phyloP scores from a whole-genome alignment of 1,140 invertebrate species.

The Matsumurasca onukii region DNA sequence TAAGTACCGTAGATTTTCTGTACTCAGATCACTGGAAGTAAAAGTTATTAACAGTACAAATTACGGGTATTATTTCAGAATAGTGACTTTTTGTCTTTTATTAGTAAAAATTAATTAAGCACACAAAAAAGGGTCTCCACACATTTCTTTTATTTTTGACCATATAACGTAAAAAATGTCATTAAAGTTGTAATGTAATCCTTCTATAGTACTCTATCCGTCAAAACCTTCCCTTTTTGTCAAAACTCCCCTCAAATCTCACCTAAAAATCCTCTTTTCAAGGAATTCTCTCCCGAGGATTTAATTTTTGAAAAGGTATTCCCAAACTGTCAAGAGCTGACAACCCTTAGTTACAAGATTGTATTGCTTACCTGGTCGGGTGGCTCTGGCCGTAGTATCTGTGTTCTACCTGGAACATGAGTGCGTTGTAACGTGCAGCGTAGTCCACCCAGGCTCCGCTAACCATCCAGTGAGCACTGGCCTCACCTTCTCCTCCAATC shows the following conservation, averaged over 20 bases:
- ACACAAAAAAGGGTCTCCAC: too few species aligned
- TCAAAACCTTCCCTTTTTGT: too few species aligned
- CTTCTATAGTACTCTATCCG: too few species aligned
- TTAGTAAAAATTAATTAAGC: neutral
- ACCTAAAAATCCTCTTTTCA: too few species aligned
- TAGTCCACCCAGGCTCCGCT: slow-evolving; percentile 68
- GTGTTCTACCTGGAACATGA: slow-evolving; percentile 87
- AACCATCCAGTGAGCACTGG: slow-evolving; percentile 61
- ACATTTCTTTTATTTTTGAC: too few species aligned
- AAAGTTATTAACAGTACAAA: neutral
- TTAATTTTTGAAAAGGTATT: too few species aligned
- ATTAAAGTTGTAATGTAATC: too few species aligned
- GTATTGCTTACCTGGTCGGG: slow-evolving; percentile 78
- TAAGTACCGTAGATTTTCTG: slow-evolving; percentile 75
- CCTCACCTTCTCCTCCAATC: slow-evolving; percentile 82
- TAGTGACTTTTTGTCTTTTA: neutral
- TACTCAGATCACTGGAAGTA: slow-evolving; percentile 63
- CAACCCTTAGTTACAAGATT: too few species aligned
- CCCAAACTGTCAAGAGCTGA: too few species aligned
- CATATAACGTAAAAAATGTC: neutral
- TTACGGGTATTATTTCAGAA: neutral
- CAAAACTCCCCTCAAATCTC: too few species aligned
- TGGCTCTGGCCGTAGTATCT: slow-evolving; percentile 90
- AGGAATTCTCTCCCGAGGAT: too few species aligned
- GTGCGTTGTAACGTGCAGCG: slow-evolving; percentile 72